Evolutionary conservation across 2,888 invertebrate species (phyloP).

Genomic region (Hypomecis atomaria): DNA sequence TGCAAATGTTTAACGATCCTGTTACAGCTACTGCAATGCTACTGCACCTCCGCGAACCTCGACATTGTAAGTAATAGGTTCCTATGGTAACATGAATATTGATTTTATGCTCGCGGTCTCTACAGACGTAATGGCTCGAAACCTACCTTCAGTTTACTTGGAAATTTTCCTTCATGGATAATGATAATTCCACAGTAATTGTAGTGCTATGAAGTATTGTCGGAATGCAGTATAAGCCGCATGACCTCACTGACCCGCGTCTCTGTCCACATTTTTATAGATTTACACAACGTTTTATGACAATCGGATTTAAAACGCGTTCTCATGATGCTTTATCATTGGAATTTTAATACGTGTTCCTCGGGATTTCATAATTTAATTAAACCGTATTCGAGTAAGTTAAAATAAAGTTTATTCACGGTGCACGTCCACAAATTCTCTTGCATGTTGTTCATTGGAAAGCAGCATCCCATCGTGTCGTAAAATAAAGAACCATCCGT

Average conservation of each 20-base stretch:
- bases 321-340: conserved; percentile 37
- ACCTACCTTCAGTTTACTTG: conserved; percentile 32
- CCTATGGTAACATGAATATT: conserved; percentile 35
- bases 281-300: conserved; percentile 46
- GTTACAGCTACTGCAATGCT: conserved; percentile 38
- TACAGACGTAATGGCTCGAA: conserved; percentile 27
- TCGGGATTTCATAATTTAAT: conserved; percentile 35
- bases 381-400: conserved; percentile 25
- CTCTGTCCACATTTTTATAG: conserved; percentile 47
- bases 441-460: conserved; percentile 32
- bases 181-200: conserved; percentile 44
- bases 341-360: conserved; percentile 36
- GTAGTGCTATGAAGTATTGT: conserved; percentile 43
- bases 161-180: conserved; percentile 40
- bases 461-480: conserved; percentile 31
- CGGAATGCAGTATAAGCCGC: conserved; percentile 40
- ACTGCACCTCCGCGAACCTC: conserved; percentile 24
- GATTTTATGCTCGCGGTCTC: conserved; percentile 33
- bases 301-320: conserved; percentile 39
- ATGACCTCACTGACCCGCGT: conserved; percentile 42
- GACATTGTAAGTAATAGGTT: conserved; percentile 26
- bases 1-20: conserved; percentile 36
- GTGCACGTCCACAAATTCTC: conserved; percentile 30
- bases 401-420: conserved; percentile 26
- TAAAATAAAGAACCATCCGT: conserved; percentile 35